Conservation (phyloP, 2,888 invertebrate species). For the Pheosia gnoma region DNA sequence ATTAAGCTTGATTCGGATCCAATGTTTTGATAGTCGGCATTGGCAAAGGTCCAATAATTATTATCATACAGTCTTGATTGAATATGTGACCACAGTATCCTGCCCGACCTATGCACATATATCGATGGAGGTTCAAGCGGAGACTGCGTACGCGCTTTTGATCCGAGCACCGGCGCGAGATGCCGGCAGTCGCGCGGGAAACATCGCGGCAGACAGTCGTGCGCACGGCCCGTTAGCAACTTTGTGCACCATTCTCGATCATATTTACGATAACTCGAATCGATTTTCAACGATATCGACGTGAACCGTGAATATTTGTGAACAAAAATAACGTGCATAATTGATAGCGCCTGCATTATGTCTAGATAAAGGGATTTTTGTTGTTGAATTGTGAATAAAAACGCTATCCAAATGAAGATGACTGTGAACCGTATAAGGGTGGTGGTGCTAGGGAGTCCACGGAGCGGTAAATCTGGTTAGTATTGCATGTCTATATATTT, state of each 20-base stretch:
- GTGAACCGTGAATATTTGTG: constrained; percentile 59
- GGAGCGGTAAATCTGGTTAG: constrained; percentile 92
- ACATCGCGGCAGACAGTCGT: constrained; percentile 68
- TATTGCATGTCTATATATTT: constrained; percentile 35
- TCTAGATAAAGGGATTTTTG: constrained; percentile 55
- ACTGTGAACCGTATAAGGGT: constrained; percentile 92
- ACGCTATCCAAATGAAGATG: constrained; percentile 85
- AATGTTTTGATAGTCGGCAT: constrained; percentile 17
- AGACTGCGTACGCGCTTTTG: constrained; percentile 71
- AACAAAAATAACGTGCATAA: constrained; percentile 52
- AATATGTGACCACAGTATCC: constrained; percentile 43
- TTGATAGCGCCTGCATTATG: constrained; percentile 47
- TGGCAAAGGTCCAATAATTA: constrained; percentile 30
- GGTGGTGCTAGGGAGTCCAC: constrained; percentile 90
- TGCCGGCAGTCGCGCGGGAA: constrained; percentile 75
- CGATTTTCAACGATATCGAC: constrained; percentile 41
- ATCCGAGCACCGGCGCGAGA: constrained; percentile 53
- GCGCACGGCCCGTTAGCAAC: constrained; percentile 44
- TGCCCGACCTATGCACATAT: constrained; percentile 35
- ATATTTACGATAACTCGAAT: constrained; percentile 71
- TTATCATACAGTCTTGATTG: constrained; percentile 18
- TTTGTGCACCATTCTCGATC: constrained; percentile 60
- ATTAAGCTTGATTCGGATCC: neutral
- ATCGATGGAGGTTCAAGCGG: constrained; percentile 51
- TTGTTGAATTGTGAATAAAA: constrained; percentile 52